Evolutionary conservation across 1,140 invertebrate genomes (phyloP).

Genomic region (Anastrepha obliqua): DNA sequence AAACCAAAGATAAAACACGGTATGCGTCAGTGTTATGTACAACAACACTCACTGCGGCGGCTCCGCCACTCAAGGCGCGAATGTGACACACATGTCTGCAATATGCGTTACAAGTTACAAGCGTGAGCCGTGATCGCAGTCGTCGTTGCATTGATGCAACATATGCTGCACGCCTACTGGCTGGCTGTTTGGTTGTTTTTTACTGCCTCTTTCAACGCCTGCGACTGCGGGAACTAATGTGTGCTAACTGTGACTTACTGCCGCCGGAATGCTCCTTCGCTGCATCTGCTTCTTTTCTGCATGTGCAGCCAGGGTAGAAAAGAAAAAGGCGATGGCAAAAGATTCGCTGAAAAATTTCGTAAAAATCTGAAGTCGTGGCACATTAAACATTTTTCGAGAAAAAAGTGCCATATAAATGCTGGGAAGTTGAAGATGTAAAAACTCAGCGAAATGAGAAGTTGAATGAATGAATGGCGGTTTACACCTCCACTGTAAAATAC

Average conservation of each 20-base stretch:
- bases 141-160: not conserved
- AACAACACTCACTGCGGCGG: not conserved
- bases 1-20: not conserved
- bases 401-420: too few relatives aligned
- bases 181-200: not conserved
- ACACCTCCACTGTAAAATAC: too few relatives aligned
- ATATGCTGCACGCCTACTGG: not conserved
- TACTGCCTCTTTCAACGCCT: not conserved
- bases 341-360: too few relatives aligned
- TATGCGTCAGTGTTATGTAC: not conserved
- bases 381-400: too few relatives aligned
- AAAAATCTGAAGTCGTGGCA: too few relatives aligned
- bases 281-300: not conserved
- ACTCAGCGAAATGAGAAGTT: too few relatives aligned
- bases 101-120: constrained; percentile 41
- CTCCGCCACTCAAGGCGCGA: not conserved
- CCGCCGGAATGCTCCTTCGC: not conserved
- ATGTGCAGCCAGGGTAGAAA: not conserved
- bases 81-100: constrained; percentile 43
- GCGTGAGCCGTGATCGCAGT: not conserved
- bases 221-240: not conserved
- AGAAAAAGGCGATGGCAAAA: too few relatives aligned
- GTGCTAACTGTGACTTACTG: not conserved
- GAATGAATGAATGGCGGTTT: too few relatives aligned
- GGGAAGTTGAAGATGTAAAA: too few relatives aligned